Evolutionary conservation across 1,140 invertebrate genomes (phyloP), one percentile per base, ranked within the genome.

Genomic region (Caenorhabditis latens): DNA sequence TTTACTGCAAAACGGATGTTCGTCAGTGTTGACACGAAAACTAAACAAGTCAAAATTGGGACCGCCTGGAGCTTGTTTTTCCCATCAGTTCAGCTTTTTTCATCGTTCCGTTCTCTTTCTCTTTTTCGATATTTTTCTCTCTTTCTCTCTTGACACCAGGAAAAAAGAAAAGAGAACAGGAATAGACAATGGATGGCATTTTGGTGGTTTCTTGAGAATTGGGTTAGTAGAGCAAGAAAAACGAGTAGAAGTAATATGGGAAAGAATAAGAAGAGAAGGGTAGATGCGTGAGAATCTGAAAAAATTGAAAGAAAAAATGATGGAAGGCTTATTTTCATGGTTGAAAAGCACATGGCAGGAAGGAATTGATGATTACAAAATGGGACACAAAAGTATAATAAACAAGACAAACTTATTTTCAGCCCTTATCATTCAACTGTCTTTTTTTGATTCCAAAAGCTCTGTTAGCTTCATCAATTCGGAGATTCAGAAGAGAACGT

Each of bases 401-500:
- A 11, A 53, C 16, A 16, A 11, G 3, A 53, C 11, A 53, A 16
- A 14, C 16, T 53, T 14, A 16, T 16, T 14, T 53, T 53, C 13
- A 53, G 50, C 40, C n/a, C n/a, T n/a, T n/a, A n/a, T n/a, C n/a
- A 11, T 42, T 67, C 11, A 32, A 32, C 40, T 21, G 63, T 67
- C 32, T 32, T 67, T 24, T 67, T 16, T 67, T 67, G 63, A 67
- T 67, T 67, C 63, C 63, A 40, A 79, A 46, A 24, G 71, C 71
- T 53, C 46, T 50, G 46, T 79, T 79, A n/a, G 46, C 71, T 24
- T 79, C 71, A 50, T 79, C 71, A 32, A 85, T 85, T 48, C 67
- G 84, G 57, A 85, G 84, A 40, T 85, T 85, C 65, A 79, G 84
- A 42, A 85, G 84, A 57, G 84, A 71, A 85, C 84, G 65, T 40